Percentiles rank a stretch among this genome's conserved stretches.
These are phyloP conservation scores for Heterochromis multidens DNA, from an alignment of 2,113 vertebrate species.

Conservation along the genomic window DNA sequence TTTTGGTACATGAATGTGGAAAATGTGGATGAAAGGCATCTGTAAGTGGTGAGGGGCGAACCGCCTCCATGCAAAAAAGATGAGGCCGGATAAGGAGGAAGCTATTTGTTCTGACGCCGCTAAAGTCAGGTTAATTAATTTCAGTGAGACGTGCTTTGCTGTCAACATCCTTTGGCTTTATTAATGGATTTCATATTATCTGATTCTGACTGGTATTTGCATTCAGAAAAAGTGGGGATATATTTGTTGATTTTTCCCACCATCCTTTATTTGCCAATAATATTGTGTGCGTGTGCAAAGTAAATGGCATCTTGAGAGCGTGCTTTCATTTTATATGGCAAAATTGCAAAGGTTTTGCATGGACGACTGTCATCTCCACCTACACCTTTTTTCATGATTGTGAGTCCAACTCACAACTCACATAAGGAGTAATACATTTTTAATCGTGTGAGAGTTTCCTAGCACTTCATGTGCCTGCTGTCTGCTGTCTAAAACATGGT, in stretches of 20 bases:
- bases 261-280: background rate
- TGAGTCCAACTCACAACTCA: background rate
- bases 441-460: background rate
- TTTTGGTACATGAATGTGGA: background rate
- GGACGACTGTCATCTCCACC: background rate
- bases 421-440: background rate
- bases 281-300: background rate
- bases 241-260: background rate
- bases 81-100: slow-evolving; percentile 29
- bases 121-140: slow-evolving; percentile 49
- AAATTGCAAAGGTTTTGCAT: background rate
- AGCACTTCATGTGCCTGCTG: background rate
- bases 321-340: background rate
- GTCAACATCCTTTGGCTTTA: slow-evolving; percentile 38
- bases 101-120: slow-evolving; percentile 30
- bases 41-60: slow-evolving; percentile 10
- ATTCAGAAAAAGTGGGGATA: background rate
- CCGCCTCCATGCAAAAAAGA: background rate
- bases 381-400: background rate
- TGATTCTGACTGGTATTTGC: slow-evolving; percentile 13
- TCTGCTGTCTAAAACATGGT: background rate
- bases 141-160: slow-evolving; percentile 22
- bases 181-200: slow-evolving; percentile 32
- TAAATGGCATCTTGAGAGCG: background rate
- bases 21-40: background rate